These are phyloP conservation scores for Acanthisitta chloris DNA, from an alignment of 2,113 vertebrate species.

Conservation along the genomic window DNA sequence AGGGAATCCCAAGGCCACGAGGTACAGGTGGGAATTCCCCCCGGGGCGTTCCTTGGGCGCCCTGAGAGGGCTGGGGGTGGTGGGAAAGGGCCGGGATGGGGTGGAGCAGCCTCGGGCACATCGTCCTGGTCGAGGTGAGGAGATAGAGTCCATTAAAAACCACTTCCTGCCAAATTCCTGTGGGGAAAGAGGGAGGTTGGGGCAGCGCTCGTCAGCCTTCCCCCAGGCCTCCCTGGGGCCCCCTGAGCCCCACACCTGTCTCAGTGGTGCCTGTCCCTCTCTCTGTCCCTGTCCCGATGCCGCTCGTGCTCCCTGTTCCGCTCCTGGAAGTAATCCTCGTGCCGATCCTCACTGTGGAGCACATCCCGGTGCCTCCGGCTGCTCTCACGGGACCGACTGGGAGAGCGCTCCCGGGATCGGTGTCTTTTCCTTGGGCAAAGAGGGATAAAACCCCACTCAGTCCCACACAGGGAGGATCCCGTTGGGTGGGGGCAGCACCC, in stretches of 20 bases:
- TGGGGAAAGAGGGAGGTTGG: not conserved
- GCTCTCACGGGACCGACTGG: slow-evolving; percentile 81
- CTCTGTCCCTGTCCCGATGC: slow-evolving; percentile 78
- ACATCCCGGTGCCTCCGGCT: slow-evolving; percentile 80
- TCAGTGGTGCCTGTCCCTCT: slow-evolving; percentile 84
- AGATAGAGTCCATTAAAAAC: slow-evolving; percentile 81
- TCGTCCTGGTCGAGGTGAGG: slow-evolving; percentile 77
- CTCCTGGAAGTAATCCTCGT: slow-evolving; percentile 83
- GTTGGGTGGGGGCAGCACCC: not conserved
- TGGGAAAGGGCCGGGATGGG: slow-evolving; percentile 5
- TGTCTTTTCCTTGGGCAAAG: slow-evolving; percentile 83
- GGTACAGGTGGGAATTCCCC: slow-evolving; percentile 44
- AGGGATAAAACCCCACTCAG: too few species aligned
- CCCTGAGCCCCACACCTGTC: slow-evolving; percentile 40
- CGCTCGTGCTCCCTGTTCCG: slow-evolving; percentile 79
- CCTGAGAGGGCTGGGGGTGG: slow-evolving; percentile 31
- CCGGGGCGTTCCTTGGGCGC: slow-evolving; percentile 28
- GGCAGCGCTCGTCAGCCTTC: rapidly evolving
- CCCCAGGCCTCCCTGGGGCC: not conserved
- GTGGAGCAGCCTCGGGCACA: slow-evolving; percentile 66
- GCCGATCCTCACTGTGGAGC: slow-evolving; percentile 78
- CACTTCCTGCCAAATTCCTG: slow-evolving; percentile 68
- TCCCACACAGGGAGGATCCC: not conserved
- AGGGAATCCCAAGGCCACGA: slow-evolving; percentile 50
- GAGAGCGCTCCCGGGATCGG: slow-evolving; percentile 80